Evolutionary conservation across 2,113 vertebrate species (phyloP).

Genomic region (Siphamia tubifer): DNA sequence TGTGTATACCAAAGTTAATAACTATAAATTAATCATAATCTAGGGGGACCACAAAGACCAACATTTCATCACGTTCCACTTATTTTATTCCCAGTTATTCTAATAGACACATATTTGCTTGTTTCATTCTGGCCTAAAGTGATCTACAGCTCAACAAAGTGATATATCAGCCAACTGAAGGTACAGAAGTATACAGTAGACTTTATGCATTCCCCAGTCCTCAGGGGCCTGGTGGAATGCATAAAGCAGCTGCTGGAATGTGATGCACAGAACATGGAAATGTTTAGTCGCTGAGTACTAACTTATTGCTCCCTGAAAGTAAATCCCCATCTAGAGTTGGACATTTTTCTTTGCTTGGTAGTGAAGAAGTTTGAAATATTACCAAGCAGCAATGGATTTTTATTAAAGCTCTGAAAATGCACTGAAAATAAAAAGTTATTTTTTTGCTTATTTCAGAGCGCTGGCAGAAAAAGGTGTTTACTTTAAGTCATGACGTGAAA

Average conservation of each 20-base stretch:
- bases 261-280: conserved; percentile 31
- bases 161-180: neutral
- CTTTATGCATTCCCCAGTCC: no score
- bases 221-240: conserved; percentile 7
- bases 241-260: conserved; percentile 34
- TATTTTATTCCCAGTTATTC: no score
- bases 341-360: neutral
- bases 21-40: no score
- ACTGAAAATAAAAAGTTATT: conserved; percentile 18
- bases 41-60: no score
- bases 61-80: no score
- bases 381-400: conserved; percentile 35
- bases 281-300: conserved; percentile 36
- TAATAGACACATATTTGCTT: no score
- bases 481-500: conserved; percentile 34
- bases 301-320: conserved; percentile 40
- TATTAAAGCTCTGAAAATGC: conserved; percentile 42
- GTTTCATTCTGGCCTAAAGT: no score
- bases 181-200: neutral
- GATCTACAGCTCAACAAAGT: no score
- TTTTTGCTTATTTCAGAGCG: neutral
- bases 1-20: no score
- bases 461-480: neutral
- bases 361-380: conserved; percentile 44
- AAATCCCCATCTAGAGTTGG: conserved; percentile 43